phyloP scores from a whole-genome alignment of 2,113 vertebrate genomes.

The Perca fluviatilis region DNA sequence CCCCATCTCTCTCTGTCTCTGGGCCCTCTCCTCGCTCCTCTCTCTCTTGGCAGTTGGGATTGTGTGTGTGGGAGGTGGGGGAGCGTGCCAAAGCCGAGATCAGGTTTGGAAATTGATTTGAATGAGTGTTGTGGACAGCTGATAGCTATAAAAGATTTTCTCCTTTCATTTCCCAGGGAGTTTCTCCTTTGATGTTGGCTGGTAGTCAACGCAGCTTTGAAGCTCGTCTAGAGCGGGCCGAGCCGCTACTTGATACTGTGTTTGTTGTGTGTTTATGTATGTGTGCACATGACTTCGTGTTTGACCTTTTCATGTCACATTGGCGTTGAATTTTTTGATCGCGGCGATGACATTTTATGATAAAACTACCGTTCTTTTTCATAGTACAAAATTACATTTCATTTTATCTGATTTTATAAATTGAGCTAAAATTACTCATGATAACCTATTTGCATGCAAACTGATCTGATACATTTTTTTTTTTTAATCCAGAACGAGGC shows the following conservation, averaged over 20 bases:
- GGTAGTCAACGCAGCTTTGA: slow-evolving; percentile 73
- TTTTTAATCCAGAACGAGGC: background rate
- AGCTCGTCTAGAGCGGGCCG: slow-evolving; percentile 51
- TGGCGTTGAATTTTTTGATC: slow-evolving; percentile 18
- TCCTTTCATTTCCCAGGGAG: slow-evolving; percentile 80
- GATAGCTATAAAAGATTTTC: slow-evolving; percentile 82
- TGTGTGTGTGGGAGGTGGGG: slow-evolving; percentile 48
- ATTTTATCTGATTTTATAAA: slow-evolving; percentile 34
- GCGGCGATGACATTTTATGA: background rate
- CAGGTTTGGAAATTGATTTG: slow-evolving; percentile 85
- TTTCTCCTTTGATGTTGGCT: slow-evolving; percentile 80
- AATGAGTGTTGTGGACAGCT: slow-evolving; percentile 84
- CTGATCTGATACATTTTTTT: slow-evolving; percentile 18
- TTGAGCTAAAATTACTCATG: background rate
- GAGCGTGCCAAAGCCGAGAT: slow-evolving; percentile 78
- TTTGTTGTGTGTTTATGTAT: slow-evolving; percentile 54
- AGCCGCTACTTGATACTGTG: slow-evolving; percentile 54
- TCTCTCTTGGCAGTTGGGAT: slow-evolving; percentile 57
- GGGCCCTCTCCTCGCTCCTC: slow-evolving; percentile 50
- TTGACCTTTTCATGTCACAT: slow-evolving; percentile 58
- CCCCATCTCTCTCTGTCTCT: slow-evolving; percentile 46
- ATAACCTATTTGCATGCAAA: slow-evolving; percentile 53
- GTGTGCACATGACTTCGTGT: slow-evolving; percentile 23
- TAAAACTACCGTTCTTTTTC: background rate
- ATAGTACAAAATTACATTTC: background rate